These are phyloP conservation scores for Akabosia matsudoensis DNA, from an alignment of 1,140 invertebrate species.

Conservation along the genomic window DNA sequence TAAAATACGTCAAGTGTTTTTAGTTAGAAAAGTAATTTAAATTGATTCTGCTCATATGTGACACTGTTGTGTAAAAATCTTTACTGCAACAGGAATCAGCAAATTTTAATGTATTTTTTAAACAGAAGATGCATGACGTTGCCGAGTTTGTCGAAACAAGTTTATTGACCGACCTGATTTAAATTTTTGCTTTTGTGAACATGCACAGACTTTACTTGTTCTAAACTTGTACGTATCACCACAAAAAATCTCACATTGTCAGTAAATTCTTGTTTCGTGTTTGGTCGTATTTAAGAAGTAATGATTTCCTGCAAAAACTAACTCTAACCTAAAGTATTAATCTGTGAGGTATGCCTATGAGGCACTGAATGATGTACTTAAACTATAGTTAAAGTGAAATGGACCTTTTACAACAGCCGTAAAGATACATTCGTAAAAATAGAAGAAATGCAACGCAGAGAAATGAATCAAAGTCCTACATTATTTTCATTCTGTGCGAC, in stretches of 20 bases:
- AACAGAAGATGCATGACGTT: neutral
- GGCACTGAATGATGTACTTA: too few species aligned
- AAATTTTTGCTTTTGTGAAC: slow-evolving; percentile 1
- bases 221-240: too few species aligned
- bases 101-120: neutral
- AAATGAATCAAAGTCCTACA: neutral
- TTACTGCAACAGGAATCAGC: neutral
- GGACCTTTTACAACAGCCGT: neutral
- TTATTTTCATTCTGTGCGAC: neutral
- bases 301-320: too few species aligned
- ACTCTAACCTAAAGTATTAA: too few species aligned
- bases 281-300: neutral
- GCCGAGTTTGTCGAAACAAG: slow-evolving; percentile 3
- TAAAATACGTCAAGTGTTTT: too few species aligned
- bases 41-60: too few species aligned
- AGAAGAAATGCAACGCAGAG: neutral
- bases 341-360: too few species aligned
- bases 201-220: too few species aligned
- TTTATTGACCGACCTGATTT: slow-evolving; percentile 25
- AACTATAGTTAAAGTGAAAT: too few species aligned
- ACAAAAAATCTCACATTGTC: neutral
- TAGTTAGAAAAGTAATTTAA: too few species aligned
- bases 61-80: too few species aligned
- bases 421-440: neutral
- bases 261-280: neutral